Evolutionary conservation across 2,113 vertebrate species (phyloP).

Genomic region (Brachyhypopomus gauderio): DNA sequence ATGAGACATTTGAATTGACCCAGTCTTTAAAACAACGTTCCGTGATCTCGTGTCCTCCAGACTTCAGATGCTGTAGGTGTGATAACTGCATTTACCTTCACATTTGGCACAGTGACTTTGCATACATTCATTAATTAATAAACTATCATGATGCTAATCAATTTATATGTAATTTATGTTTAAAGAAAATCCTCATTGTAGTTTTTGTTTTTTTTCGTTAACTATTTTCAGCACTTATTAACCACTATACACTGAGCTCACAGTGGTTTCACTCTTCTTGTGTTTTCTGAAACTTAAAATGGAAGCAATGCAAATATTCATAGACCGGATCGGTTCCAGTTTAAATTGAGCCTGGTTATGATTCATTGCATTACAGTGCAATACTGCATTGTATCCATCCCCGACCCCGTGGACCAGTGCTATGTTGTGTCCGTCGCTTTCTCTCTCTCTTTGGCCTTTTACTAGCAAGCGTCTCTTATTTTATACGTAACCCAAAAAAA

Average conservation of each 20-base stretch:
- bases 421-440: background rate
- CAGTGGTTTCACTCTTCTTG: background rate
- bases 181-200: background rate
- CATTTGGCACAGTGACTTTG: background rate
- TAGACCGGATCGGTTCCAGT: constrained; percentile 17
- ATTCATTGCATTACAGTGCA: no score
- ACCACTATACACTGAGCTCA: constrained; percentile 6
- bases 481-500: constrained; percentile 37
- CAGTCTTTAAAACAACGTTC: background rate
- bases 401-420: no score
- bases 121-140: no score
- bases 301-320: constrained; percentile 10
- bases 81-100: background rate
- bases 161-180: background rate
- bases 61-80: no score
- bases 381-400: background rate
- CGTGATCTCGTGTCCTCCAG: background rate
- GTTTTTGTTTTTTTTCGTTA: background rate
- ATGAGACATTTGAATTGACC: background rate
- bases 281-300: constrained; percentile 13
- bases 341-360: constrained; percentile 2
- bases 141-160: no score
- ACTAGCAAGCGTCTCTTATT: constrained; percentile 25
- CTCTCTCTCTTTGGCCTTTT: constrained; percentile 21
- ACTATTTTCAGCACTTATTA: background rate